A percentile compares a stretch with the other conserved stretches of the same genome.
These are phyloP conservation scores for Hyles vespertilio DNA, from an alignment of 1,140 invertebrate species.

Conservation along the genomic window DNA sequence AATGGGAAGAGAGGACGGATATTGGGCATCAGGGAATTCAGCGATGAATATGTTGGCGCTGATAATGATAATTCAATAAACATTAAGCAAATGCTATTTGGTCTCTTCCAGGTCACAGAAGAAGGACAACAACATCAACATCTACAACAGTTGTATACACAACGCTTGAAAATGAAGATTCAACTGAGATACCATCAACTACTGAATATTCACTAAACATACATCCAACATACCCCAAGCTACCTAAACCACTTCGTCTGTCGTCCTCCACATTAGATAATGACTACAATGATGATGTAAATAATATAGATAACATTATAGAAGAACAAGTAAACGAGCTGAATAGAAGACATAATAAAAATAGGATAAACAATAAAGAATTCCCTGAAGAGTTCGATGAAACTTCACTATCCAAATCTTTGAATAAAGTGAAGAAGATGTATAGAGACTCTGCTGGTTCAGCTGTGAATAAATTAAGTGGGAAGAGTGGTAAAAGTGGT, in stretches of 20 bases:
- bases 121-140: slow-evolving; percentile 64
- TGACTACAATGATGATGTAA: slow-evolving; percentile 51
- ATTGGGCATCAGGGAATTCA: no score
- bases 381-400: slow-evolving; percentile 52
- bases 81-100: no score
- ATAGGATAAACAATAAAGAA: slow-evolving; percentile 54
- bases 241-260: slow-evolving; percentile 60
- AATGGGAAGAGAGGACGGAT: no score
- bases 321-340: slow-evolving; percentile 39
- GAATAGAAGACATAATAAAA: slow-evolving; percentile 43
- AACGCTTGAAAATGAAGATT: slow-evolving; percentile 37
- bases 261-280: slow-evolving; percentile 42
- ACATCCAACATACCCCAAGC: slow-evolving; percentile 44
- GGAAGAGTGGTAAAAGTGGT: slow-evolving; percentile 54
- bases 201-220: slow-evolving; percentile 28
- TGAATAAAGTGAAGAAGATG: slow-evolving; percentile 71
- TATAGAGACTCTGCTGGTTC: slow-evolving; percentile 64
- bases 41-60: no score
- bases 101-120: slow-evolving; percentile 55
- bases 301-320: slow-evolving; percentile 59
- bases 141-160: slow-evolving; percentile 48
- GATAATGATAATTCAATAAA: no score
- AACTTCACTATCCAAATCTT: slow-evolving; percentile 45
- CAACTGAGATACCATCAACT: slow-evolving; percentile 40
- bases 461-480: slow-evolving; percentile 62